These are phyloP conservation scores for Meganola albula DNA, from an alignment of 2,888 invertebrate genomes.

Conservation along the genomic window DNA sequence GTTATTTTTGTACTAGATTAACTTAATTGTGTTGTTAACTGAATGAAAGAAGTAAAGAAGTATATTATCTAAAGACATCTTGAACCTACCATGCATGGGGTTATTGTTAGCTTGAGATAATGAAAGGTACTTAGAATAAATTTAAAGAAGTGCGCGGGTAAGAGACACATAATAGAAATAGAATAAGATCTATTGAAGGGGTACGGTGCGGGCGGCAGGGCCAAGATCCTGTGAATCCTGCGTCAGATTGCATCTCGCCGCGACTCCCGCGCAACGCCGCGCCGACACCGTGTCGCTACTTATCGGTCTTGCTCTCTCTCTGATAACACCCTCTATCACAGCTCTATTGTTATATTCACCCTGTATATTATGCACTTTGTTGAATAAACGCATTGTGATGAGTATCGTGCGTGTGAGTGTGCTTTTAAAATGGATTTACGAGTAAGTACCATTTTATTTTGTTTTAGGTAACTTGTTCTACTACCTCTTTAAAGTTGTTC, in stretches of 20 bases:
- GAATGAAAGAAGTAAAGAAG: no score
- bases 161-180: no score
- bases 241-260: conserved; percentile 33
- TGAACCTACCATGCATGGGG: no score
- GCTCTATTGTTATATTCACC: no score
- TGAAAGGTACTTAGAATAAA: no score
- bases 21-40: no score
- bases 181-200: conserved; percentile 14
- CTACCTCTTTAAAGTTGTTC: not conserved
- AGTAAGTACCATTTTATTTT: conserved; percentile 36
- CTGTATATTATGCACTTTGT: conserved; percentile 22
- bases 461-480: not conserved
- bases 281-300: conserved; percentile 9
- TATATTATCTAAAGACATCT: no score
- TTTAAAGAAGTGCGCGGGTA: no score
- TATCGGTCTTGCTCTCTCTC: conserved; percentile 21
- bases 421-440: conserved; percentile 57
- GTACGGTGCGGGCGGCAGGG: conserved; percentile 12
- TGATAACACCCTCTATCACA: no score
- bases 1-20: no score
- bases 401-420: conserved; percentile 38
- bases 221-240: conserved; percentile 19
- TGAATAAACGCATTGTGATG: conserved; percentile 29
- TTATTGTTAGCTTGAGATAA: no score
- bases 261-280: conserved; percentile 22